Conservation (phyloP, 2,888 invertebrate genomes). For the Aporophyla lueneburgensis region DNA sequence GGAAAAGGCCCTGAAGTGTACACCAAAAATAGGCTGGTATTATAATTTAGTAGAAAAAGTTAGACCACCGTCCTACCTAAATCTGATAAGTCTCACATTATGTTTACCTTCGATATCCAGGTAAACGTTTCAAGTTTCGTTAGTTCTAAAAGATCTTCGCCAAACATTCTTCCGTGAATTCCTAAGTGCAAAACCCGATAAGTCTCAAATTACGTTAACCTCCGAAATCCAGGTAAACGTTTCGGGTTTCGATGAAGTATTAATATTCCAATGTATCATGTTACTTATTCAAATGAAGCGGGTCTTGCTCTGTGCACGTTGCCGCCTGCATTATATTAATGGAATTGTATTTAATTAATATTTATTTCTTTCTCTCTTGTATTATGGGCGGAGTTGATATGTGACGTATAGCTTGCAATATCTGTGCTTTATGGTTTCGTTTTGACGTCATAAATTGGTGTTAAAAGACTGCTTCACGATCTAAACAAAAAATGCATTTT, state of each 20-base stretch:
- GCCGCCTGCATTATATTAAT: conserved; percentile 58
- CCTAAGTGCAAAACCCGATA: too few relatives aligned
- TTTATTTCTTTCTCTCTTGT: conserved; percentile 54
- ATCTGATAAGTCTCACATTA: too few relatives aligned
- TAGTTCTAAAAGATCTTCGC: too few relatives aligned
- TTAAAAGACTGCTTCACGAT: neutral
- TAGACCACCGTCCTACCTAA: neutral
- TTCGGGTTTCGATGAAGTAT: conserved; percentile 57
- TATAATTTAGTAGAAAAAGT: neutral
- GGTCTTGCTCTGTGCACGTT: conserved; percentile 57
- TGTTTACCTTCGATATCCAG: too few relatives aligned
- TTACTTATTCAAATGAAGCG: conserved; percentile 73
- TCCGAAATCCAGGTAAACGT: too few relatives aligned
- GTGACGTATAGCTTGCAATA: conserved; percentile 19
- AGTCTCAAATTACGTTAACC: too few relatives aligned
- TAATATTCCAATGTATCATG: conserved; percentile 66
- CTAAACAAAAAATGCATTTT: neutral
- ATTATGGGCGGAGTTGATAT: conserved; percentile 30
- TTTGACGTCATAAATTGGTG: neutral
- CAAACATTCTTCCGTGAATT: too few relatives aligned
- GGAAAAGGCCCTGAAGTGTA: too few relatives aligned
- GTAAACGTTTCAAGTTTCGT: too few relatives aligned
- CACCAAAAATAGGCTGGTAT: too few relatives aligned
- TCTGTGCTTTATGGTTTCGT: conserved; percentile 16
- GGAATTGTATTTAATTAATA: conserved; percentile 66